Evolutionary conservation across 2,113 vertebrate species (phyloP).

Genomic region (Gallinago paraguaiae): DNA sequence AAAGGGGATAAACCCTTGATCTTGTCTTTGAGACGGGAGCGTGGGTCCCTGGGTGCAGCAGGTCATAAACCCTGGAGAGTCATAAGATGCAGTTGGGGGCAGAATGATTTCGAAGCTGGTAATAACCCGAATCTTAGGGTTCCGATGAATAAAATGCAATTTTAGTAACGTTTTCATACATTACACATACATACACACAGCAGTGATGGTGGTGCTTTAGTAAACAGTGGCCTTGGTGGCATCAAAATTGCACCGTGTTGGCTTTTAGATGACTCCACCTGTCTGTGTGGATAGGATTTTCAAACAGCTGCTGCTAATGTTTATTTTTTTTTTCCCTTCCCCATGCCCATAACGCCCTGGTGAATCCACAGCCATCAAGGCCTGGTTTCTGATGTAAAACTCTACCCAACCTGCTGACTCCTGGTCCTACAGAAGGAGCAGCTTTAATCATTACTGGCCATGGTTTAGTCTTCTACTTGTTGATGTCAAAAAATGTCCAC

Average conservation of each 20-base stretch:
- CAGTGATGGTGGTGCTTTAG: slow-evolving; percentile 69
- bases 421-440: slow-evolving; percentile 56
- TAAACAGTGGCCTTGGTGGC: slow-evolving; percentile 80
- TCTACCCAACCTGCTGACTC: slow-evolving; percentile 72
- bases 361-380: slow-evolving; percentile 71
- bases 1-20: neutral
- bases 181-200: slow-evolving; percentile 27
- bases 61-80: slow-evolving; percentile 54
- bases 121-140: slow-evolving; percentile 68
- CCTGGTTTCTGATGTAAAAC: slow-evolving; percentile 71
- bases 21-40: neutral
- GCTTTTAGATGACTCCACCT: slow-evolving; percentile 83
- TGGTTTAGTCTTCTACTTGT: slow-evolving; percentile 70
- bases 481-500: slow-evolving; percentile 71
- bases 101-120: slow-evolving; percentile 65
- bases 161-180: slow-evolving; percentile 79
- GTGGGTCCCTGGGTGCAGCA: slow-evolving; percentile 30
- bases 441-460: slow-evolving; percentile 74
- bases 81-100: slow-evolving; percentile 5
- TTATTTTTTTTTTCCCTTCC: slow-evolving; percentile 45
- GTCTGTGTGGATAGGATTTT: slow-evolving; percentile 78
- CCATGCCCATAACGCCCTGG: slow-evolving; percentile 65
- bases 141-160: slow-evolving; percentile 77
- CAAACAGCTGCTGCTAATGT: slow-evolving; percentile 77
- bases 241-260: slow-evolving; percentile 78